Base-by-base conservation (phyloP, 1,140 invertebrate species). In the Heliothis virescens region DNA sequence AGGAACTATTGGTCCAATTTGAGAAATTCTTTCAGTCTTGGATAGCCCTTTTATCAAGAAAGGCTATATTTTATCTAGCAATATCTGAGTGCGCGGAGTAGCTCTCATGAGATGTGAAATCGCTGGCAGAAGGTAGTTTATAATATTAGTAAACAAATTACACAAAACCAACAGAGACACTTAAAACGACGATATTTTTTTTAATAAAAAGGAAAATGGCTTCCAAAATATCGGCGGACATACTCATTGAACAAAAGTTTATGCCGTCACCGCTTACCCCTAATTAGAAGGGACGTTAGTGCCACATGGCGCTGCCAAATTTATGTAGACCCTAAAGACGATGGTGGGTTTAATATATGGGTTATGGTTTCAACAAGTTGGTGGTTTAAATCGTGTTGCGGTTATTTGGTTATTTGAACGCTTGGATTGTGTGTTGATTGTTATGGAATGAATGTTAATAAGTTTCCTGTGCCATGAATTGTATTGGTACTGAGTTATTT, bases 301-400 rank as follows among this genome's bases (percentile, higher is more conserved):
- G n/a, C 12, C 74, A 76, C 50, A 76, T 76, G 74, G 74, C 48
- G 74, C 15, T 16, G 18, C 21, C 5, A 50, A 65, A 76, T 76
- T 76, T 76, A 65, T 76, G 60, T 50, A 47, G 60, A 63, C 48
- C 60, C 73, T 10, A n/a, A 7, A 13, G 65, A 52, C 52, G 48
- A 69, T 69, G 74, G 60, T 63, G 48, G 50, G 53, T 50, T 65
- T 76, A 76, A 76, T 76, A 53, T 76, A 76, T 76, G 74, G 59
- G 15, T 13, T 13, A 50, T 18, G 73, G 73, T 50, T 34, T 57
- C 72, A 74, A 74, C 53, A 59, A 59, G 55, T 59, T 55, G 72
- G 0, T 16, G 72, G 47, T 69, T 18, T n/a, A 41, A 0, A 12
- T 16, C 7, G 29, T 59, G 52, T 60, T 74, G 53, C 60, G n/a